phyloP scores from a whole-genome alignment of 2,113 vertebrate genomes.

The Cyanistes caeruleus region DNA sequence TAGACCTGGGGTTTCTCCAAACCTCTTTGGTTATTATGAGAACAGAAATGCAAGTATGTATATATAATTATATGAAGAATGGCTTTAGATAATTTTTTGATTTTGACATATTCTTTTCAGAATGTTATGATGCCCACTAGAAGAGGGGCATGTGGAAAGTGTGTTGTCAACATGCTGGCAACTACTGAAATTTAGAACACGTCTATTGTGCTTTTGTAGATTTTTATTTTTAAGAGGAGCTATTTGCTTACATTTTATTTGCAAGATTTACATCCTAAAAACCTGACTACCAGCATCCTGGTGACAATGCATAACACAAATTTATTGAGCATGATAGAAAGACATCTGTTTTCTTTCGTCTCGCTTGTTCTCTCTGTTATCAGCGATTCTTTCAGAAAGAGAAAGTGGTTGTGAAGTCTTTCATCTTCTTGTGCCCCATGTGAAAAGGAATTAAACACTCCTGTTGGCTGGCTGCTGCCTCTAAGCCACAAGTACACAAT shows the following conservation, averaged over 20 bases:
- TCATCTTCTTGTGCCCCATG: not conserved
- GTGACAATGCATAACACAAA: not conserved
- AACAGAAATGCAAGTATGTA: not conserved
- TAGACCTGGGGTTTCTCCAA: not conserved
- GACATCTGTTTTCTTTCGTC: not conserved
- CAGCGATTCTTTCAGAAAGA: not conserved
- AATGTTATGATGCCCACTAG: not conserved
- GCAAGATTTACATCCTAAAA: not conserved
- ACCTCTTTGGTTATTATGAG: not conserved
- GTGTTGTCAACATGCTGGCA: not conserved
- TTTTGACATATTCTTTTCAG: not conserved
- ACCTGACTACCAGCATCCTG: not conserved
- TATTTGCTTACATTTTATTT: not conserved
- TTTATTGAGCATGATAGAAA: not conserved
- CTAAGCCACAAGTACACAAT: not conserved
- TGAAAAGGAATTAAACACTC: constrained; percentile 26
- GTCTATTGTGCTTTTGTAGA: not conserved
- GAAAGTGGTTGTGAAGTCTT: not conserved
- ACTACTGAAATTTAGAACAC: not conserved
- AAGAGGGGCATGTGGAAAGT: not conserved
- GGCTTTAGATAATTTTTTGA: not conserved
- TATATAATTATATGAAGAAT: not conserved
- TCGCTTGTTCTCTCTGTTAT: not conserved
- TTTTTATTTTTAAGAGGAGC: not conserved
- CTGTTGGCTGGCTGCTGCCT: not conserved